Evolutionary conservation across 2,797 vertebrate genomes (phyloP).

Genomic region (Arrhamphus sclerolepis): DNA sequence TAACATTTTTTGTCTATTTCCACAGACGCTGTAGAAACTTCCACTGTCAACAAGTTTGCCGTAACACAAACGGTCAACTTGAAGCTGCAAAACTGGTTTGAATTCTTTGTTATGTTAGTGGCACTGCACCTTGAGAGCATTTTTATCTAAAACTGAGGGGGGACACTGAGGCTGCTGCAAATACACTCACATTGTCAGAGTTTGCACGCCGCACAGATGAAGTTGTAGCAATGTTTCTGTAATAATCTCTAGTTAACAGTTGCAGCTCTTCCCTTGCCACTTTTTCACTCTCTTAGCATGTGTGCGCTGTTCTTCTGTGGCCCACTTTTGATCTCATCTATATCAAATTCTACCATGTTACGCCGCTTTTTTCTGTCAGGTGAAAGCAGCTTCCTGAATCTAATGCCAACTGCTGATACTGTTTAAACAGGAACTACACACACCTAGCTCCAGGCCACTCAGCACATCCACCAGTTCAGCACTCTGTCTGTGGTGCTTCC

Average conservation of each 20-base stretch:
- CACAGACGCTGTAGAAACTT: constrained; percentile 16
- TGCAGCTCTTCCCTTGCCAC: constrained; percentile 13
- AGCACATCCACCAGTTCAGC: constrained; percentile 23
- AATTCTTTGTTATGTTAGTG: background rate
- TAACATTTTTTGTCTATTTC: constrained; percentile 16
- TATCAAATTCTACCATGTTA: constrained; percentile 45
- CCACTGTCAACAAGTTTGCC: constrained; percentile 17
- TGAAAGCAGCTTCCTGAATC: constrained; percentile 43
- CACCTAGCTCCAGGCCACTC: constrained; percentile 40
- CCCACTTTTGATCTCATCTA: constrained; percentile 36
- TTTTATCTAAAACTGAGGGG: constrained; percentile 2
- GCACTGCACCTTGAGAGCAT: background rate
- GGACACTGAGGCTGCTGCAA: background rate
- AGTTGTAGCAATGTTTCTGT: constrained; percentile 4
- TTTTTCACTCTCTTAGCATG: constrained; percentile 20
- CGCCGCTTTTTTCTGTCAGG: constrained; percentile 31
- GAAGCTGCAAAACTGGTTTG: constrained; percentile 37
- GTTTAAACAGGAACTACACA: constrained; percentile 56
- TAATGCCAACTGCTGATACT: constrained; percentile 45
- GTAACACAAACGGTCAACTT: background rate
- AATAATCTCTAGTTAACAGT: constrained; percentile 16
- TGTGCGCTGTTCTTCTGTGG: constrained; percentile 15
- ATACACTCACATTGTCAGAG: background rate
- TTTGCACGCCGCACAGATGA: background rate
- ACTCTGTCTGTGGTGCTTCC: constrained; percentile 5